phyloP scores from a whole-genome alignment of 2,113 vertebrate genomes.

The Fukomys damarensis region DNA sequence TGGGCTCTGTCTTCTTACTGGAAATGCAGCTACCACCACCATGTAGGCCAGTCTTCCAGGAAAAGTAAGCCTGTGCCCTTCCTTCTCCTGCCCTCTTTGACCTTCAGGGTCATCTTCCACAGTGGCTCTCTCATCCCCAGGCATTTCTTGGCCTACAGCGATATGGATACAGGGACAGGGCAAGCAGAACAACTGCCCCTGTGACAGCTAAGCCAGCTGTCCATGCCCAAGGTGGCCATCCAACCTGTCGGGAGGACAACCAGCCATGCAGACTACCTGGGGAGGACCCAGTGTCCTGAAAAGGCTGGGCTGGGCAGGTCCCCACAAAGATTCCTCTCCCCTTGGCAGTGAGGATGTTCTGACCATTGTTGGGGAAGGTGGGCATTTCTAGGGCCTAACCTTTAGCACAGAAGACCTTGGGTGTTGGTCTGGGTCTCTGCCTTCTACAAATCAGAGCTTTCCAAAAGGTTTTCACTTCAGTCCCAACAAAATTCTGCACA shows the following conservation, averaged over 20 bases:
- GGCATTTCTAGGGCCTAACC: no score
- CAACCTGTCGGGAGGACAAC: background rate
- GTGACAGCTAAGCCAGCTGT: background rate
- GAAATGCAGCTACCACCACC: slow-evolving; percentile 2
- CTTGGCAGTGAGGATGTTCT: background rate
- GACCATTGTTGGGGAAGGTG: background rate
- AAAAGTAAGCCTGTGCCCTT: slow-evolving; percentile 47
- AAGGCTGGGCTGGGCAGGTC: accelerated
- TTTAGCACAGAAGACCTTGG: background rate
- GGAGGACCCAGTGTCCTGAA: background rate
- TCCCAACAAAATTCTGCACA: background rate
- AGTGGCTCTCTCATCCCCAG: background rate
- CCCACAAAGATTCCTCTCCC: no score
- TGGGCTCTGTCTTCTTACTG: slow-evolving; percentile 62
- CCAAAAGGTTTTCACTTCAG: accelerated
- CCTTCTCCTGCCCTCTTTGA: background rate
- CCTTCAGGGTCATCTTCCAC: background rate
- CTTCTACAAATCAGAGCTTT: background rate
- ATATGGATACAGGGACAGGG: background rate
- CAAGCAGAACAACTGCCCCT: background rate
- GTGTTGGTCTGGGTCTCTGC: background rate
- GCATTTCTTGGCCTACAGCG: background rate
- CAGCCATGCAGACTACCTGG: background rate
- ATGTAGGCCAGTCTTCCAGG: slow-evolving; percentile 59
- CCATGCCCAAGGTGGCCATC: background rate